These are phyloP conservation scores for Bombus consobrinus DNA, from an alignment of 1,140 invertebrate species.

Conservation along the genomic window DNA sequence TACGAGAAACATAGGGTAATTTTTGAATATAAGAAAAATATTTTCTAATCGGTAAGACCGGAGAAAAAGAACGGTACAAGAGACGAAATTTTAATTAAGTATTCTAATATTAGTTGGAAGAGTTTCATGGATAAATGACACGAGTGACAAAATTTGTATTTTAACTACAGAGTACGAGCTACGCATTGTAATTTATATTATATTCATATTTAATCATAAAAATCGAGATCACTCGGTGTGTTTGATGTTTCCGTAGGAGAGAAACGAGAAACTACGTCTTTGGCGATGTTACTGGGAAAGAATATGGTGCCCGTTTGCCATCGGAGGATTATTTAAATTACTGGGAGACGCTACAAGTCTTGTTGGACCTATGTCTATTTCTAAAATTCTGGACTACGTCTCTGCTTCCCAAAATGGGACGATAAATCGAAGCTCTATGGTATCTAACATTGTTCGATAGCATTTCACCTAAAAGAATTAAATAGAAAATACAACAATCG, in stretches of 20 bases:
- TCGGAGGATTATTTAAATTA: slow-evolving; percentile 89
- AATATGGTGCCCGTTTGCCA: slow-evolving; percentile 88
- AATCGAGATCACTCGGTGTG: background rate
- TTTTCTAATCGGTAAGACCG: background rate
- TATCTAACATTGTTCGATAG: background rate
- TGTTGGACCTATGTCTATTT: slow-evolving; percentile 90
- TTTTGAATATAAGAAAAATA: background rate
- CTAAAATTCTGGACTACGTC: slow-evolving; percentile 88
- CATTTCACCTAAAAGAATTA: background rate
- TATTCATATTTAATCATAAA: too few species aligned
- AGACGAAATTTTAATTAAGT: accelerated
- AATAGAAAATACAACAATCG: too few species aligned
- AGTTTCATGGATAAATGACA: background rate
- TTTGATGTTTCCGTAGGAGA: background rate
- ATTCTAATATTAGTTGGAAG: background rate
- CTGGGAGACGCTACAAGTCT: slow-evolving; percentile 90
- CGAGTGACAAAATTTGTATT: background rate
- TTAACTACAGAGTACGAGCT: background rate
- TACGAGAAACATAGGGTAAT: slow-evolving; percentile 82
- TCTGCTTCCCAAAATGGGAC: slow-evolving; percentile 64
- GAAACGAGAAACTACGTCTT: slow-evolving; percentile 76
- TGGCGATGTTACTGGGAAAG: slow-evolving; percentile 88
- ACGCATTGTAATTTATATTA: too few species aligned
- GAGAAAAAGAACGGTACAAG: too few species aligned
- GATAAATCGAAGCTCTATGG: slow-evolving; percentile 11